These are phyloP conservation scores for Heliconius melpomene DNA, from an alignment of 1,140 invertebrate genomes.

Conservation along the genomic window DNA sequence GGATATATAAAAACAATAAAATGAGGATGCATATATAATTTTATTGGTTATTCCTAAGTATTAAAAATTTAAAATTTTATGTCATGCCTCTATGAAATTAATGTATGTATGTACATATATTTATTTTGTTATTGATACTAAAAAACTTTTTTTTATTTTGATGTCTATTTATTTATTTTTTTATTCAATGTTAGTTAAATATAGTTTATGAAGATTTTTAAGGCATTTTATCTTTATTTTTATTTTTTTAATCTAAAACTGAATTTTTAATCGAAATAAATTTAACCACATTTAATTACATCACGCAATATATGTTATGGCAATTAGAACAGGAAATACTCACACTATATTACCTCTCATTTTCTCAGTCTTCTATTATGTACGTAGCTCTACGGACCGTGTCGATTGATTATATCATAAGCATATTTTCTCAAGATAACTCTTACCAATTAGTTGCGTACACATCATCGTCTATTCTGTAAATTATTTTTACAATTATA, in stretches of 20 bases:
- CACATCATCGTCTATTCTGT: constrained; percentile 9
- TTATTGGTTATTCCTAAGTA: background rate
- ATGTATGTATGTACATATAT: background rate
- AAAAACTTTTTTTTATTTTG: background rate
- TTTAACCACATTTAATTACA: background rate
- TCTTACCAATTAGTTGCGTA: constrained; percentile 42
- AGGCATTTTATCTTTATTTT: no score
- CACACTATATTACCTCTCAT: constrained; percentile 24
- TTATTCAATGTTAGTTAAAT: background rate
- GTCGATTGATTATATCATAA: constrained; percentile 46
- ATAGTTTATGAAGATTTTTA: no score
- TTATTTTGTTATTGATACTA: no score
- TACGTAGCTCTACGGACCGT: constrained; percentile 19
- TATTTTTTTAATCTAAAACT: background rate
- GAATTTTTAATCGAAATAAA: background rate
- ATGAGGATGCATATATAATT: background rate
- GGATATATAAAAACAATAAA: constrained; percentile 3
- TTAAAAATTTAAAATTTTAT: background rate
- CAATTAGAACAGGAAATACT: constrained; percentile 11
- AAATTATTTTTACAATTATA: constrained; percentile 1
- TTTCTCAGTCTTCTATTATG: constrained; percentile 38
- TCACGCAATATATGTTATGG: background rate
- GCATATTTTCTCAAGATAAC: constrained; percentile 43
- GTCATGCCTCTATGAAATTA: no score
- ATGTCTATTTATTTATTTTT: background rate